Evolutionary conservation across 2,797 vertebrate species (phyloP), one percentile per base, ranked within the genome.

Genomic region (Enteromius viviparus): DNA sequence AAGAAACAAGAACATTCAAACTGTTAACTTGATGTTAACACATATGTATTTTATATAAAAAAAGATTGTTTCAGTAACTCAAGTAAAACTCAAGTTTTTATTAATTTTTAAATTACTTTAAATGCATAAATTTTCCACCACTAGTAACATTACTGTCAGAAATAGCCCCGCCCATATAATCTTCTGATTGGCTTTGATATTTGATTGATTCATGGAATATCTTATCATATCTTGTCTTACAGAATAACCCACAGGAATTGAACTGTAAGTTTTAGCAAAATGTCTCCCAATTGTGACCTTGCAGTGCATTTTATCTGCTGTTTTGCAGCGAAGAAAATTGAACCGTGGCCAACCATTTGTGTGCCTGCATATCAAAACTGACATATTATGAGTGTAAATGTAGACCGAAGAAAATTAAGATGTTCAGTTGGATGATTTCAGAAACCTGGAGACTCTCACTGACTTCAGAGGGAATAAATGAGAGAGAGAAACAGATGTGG

Each of bases 381-480:
- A 23, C 29, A 23, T 15, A 66, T 51, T 78, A 66, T 0, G 51
- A 68, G 2, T 15, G 14, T 53, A 23, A 29, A 68, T 74, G 10
- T 14, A 53, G 29, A 53, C 12, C 9, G 29, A 49, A 64, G 76
- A 60, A 32, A 47, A 78, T 65, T 9, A 9, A 65, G 19, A 78
- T 10, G 7, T 75, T 34, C 51, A 75, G 47, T 21, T 6, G 51
- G 72, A 37, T 23, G 32, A 75, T 58, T 55, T 75, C 21, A 74
- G 66, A 42, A 69, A 14, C 11, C 40, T 15, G 21, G 66, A 72
- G 70, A 37, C 10, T 78, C 60, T 65, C 7, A 14, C 60, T 65
- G 76, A 78, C 76, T 51, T 66, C 45, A 66, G 66, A 80, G 51
- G 66, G 78, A 69, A 69, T 37, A 69, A 79, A 45, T 4, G 51